Percentiles rank a stretch among this genome's conserved stretches.
Conservation (phyloP, 2,113 vertebrate genomes). For the Psittacula cyanocephala region DNA sequence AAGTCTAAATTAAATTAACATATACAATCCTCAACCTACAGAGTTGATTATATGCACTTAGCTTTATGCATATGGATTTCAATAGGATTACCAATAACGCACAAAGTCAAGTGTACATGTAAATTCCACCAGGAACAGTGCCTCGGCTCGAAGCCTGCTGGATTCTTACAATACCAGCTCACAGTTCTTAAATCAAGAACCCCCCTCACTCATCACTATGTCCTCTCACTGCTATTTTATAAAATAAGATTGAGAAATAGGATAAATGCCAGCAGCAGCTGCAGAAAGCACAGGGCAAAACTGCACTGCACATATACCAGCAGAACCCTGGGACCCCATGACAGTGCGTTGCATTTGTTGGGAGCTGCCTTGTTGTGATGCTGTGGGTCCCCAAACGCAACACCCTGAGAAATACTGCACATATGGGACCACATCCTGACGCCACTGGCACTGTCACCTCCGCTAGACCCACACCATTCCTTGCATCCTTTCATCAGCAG, state of each 20-base stretch:
- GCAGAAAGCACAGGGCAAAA: background rate
- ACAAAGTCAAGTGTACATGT: background rate
- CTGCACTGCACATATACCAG: accelerated
- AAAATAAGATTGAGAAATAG: background rate
- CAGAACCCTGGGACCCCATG: accelerated
- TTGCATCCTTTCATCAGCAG: background rate
- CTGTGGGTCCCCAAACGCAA: background rate
- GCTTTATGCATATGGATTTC: constrained; percentile 1
- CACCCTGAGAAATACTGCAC: background rate
- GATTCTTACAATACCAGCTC: background rate
- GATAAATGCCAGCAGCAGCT: background rate
- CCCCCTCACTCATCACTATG: background rate
- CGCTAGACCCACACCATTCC: background rate
- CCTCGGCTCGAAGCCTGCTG: background rate
- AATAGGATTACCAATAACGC: background rate
- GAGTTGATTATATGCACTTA: constrained; percentile 6
- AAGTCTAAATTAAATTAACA: background rate
- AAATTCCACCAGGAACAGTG: background rate
- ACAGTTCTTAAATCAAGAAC: background rate
- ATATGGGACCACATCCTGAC: background rate
- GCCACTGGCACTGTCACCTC: background rate
- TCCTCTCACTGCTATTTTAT: background rate
- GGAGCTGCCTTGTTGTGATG: background rate
- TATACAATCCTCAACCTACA: background rate
- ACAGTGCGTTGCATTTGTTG: accelerated